Evolutionary conservation across 2,797 vertebrate species (phyloP).

Genomic region (Acipenser oxyrinchus): DNA sequence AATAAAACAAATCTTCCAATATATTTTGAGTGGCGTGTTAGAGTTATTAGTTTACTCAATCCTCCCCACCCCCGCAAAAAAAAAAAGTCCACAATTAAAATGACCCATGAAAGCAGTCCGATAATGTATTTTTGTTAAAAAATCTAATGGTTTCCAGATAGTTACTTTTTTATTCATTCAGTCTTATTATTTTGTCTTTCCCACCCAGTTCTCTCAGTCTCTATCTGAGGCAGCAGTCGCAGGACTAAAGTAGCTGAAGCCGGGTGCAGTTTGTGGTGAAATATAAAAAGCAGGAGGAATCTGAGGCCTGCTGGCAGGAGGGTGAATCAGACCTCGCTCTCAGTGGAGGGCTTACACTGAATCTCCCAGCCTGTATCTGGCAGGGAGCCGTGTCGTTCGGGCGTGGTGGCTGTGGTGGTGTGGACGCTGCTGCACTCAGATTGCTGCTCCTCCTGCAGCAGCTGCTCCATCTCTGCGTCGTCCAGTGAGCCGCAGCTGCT

Average conservation of each 20-base stretch:
- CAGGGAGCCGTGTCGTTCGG: conserved; percentile 75
- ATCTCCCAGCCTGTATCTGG: conserved; percentile 91
- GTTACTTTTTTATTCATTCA: conserved; percentile 31
- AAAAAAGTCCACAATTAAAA: not conserved
- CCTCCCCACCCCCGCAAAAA: not conserved
- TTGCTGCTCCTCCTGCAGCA: conserved; percentile 82
- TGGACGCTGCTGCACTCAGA: conserved; percentile 91
- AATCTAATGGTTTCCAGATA: conserved; percentile 28
- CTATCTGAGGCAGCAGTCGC: conserved; percentile 27
- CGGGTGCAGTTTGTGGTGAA: conserved; percentile 13
- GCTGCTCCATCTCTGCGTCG: conserved; percentile 90
- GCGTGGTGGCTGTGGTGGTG: conserved; percentile 64
- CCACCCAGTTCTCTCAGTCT: conserved; percentile 21
- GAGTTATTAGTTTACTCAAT: conserved; percentile 24
- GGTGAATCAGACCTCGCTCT: conserved; percentile 80
- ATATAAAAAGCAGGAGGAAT: not conserved
- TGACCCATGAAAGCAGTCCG: conserved; percentile 20
- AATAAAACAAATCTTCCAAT: conserved; percentile 54
- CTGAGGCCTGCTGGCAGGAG: no score
- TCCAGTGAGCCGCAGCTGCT: conserved; percentile 84
- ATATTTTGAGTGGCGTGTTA: conserved; percentile 24
- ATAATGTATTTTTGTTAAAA: conserved; percentile 14
- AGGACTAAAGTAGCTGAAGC: conserved; percentile 7
- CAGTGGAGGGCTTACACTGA: conserved; percentile 80
- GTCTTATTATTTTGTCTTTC: conserved; percentile 31